These are phyloP conservation scores for Crocodylus rhombifer DNA, from an alignment of 2,797 vertebrate species.

Conservation along the genomic window DNA sequence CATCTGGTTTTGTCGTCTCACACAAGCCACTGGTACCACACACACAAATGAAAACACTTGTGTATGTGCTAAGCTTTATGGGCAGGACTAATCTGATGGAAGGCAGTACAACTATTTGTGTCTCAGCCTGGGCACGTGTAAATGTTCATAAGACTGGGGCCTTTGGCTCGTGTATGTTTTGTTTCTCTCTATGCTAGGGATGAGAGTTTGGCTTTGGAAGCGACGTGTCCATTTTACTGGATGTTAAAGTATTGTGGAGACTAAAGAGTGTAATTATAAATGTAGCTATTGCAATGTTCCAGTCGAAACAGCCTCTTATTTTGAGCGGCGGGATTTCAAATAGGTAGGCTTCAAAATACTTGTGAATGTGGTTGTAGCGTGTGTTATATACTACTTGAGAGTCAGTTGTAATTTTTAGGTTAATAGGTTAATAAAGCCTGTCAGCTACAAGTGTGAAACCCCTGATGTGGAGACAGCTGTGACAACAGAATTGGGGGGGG, in stretches of 20 bases:
- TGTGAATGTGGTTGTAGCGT: background rate
- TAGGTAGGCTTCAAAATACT: background rate
- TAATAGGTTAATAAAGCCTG: too few relatives aligned
- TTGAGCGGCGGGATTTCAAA: background rate
- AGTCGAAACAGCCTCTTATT: background rate
- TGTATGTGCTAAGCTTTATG: accelerated
- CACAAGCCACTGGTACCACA: too few relatives aligned
- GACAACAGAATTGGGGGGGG: too few relatives aligned
- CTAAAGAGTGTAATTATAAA: background rate
- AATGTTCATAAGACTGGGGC: background rate
- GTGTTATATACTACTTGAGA: background rate
- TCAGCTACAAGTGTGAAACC: too few relatives aligned
- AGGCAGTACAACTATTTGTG: background rate
- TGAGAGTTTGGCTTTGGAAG: background rate
- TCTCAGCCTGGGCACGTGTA: background rate
- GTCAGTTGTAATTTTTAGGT: background rate
- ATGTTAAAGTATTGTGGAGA: background rate
- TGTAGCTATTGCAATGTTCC: background rate
- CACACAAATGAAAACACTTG: too few relatives aligned
- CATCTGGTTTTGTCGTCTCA: background rate
- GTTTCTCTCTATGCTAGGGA: background rate
- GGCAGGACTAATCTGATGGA: background rate
- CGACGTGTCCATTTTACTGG: background rate
- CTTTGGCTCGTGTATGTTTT: background rate
- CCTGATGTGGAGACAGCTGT: too few relatives aligned